phyloP scores from a whole-genome alignment of 2,113 vertebrate species.

The Rostratula benghalensis region DNA sequence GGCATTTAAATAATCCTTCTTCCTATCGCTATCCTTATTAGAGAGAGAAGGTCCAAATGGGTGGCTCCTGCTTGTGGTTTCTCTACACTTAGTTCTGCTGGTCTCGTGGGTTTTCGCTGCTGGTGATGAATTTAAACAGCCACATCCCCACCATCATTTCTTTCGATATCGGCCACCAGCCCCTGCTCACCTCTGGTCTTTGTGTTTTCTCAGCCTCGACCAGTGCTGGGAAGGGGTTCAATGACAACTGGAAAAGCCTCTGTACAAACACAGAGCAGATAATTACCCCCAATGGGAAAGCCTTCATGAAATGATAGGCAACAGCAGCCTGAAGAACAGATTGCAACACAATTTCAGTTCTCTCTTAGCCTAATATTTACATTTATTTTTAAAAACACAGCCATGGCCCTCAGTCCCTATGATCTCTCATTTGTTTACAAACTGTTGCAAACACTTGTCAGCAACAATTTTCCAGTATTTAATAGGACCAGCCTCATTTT shows the following conservation, averaged over 20 bases:
- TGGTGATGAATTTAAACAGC: neutral
- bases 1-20: neutral
- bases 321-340: neutral
- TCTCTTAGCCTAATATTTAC: neutral
- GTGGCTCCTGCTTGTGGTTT: neutral
- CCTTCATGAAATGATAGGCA: neutral
- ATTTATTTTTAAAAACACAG: neutral
- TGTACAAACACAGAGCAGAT: neutral
- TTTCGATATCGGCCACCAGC: fast-evolving
- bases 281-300: neutral
- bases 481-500: neutral
- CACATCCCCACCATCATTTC: neutral
- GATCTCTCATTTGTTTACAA: neutral
- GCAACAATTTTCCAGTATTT: neutral
- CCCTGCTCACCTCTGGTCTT: neutral
- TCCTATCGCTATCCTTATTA: neutral
- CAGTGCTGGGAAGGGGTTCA: fast-evolving
- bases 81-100: neutral
- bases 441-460: neutral
- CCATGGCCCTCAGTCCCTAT: neutral
- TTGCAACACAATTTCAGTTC: neutral
- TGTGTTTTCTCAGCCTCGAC: neutral
- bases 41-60: neutral
- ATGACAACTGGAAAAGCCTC: neutral
- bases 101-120: neutral